Evolutionary conservation across 64 coral and sea anemone genomes (phyloP).

Genomic region (Stylophora pistillata): DNA sequence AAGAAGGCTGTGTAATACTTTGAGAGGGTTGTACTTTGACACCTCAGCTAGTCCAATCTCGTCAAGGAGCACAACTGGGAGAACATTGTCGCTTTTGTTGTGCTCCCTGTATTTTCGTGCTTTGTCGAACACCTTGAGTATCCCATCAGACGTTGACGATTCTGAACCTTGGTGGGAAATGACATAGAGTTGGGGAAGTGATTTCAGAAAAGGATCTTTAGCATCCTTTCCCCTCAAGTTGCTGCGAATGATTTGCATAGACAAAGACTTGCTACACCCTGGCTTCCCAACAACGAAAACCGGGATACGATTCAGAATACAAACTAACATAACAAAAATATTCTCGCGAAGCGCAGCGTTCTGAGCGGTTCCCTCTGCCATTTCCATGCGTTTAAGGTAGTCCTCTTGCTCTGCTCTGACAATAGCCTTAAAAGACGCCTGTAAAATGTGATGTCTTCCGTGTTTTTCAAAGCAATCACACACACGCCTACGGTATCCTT

Average conservation of each 20-base stretch:
- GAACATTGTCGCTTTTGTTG: conserved; percentile 58
- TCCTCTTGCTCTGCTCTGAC: conserved; percentile 76
- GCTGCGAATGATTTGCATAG: conserved; percentile 82
- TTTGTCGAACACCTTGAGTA: conserved; percentile 80
- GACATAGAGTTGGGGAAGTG: conserved; percentile 82
- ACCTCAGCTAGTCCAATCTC: conserved; percentile 91
- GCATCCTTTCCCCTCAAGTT: conserved; percentile 80
- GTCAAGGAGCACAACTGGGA: conserved; percentile 88
- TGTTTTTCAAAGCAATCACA: conserved; percentile 28
- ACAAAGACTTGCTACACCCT: conserved; percentile 91
- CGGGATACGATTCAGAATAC: conserved; percentile 68
- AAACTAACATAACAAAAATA: conserved; percentile 74
- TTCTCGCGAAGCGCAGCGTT: conserved; percentile 81
- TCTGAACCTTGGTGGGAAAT: conserved; percentile 89
- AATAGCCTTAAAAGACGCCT: conserved; percentile 25
- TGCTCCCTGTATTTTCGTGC: conserved; percentile 73
- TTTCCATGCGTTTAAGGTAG: conserved; percentile 80
- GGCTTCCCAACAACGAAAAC: conserved; percentile 81
- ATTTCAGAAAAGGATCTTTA: conserved; percentile 71
- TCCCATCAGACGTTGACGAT: conserved; percentile 86
- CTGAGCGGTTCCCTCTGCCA: conserved; percentile 72
- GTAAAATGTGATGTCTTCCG: neutral
- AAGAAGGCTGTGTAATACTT: conserved; percentile 83
- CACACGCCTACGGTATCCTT: conserved; percentile 42
- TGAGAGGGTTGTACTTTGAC: conserved; percentile 84